These are phyloP conservation scores for Calliphora vomitoria DNA, from an alignment of 2,888 invertebrate species.

Conservation along the genomic window DNA sequence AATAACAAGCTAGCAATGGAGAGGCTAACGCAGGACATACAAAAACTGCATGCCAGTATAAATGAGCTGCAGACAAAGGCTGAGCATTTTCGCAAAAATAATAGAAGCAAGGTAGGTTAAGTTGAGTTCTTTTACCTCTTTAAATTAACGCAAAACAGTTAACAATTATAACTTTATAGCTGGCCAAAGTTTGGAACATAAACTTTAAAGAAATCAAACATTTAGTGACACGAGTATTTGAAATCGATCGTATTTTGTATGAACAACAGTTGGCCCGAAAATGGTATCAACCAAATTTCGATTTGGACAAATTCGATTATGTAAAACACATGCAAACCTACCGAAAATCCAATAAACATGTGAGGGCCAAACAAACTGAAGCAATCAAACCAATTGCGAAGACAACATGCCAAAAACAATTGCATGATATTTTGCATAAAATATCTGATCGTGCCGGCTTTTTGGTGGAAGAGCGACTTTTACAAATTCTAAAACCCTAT, in stretches of 20 bases:
- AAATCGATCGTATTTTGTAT: conserved; percentile 87
- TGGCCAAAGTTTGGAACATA: conserved; percentile 87
- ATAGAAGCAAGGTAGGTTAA: conserved; percentile 86
- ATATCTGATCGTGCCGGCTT: conserved; percentile 91
- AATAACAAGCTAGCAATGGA: conserved; percentile 88
- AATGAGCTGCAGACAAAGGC: conserved; percentile 90
- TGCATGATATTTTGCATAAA: conserved; percentile 88
- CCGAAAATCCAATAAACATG: background rate
- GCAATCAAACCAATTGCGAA: background rate
- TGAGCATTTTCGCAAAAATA: conserved; percentile 87
- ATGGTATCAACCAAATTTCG: conserved; percentile 85
- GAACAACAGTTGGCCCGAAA: conserved; percentile 87
- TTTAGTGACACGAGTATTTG: conserved; percentile 86
- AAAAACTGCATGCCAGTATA: conserved; percentile 88
- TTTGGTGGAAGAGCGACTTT: conserved; percentile 89
- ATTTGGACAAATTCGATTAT: conserved; percentile 52
- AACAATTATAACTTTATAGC: conserved; percentile 70
- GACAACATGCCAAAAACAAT: conserved; percentile 78
- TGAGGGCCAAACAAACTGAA: background rate
- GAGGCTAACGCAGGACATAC: conserved; percentile 89
- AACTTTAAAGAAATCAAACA: conserved; percentile 86
- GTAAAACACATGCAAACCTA: background rate
- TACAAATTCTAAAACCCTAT: conserved; percentile 88
- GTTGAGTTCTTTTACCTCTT: no score
- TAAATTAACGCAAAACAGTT: background rate